phyloP scores from a whole-genome alignment of 2,797 vertebrate genomes.

The Semotilus atromaculatus region DNA sequence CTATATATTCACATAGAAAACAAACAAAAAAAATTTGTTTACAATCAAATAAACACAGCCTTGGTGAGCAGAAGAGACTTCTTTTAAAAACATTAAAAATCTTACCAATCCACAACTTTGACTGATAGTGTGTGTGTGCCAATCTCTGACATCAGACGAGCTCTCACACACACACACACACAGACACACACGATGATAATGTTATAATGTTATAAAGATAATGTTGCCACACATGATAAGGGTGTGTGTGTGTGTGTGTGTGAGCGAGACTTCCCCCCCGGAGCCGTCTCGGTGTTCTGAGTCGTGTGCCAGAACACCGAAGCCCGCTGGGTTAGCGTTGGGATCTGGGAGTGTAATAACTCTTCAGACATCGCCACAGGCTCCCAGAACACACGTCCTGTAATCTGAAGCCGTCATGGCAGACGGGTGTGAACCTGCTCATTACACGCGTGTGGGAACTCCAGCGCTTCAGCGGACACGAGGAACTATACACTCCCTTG shows the following conservation, averaged over 20 bases:
- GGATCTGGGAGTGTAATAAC: constrained; percentile 40
- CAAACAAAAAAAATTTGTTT: too few species aligned
- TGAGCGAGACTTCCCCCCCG: neutral
- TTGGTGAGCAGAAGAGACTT: too few species aligned
- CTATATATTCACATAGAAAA: too few species aligned
- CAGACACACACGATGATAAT: too few species aligned
- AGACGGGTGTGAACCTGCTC: constrained; percentile 50
- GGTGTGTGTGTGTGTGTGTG: neutral
- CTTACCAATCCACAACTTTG: too few species aligned
- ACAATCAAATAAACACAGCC: too few species aligned
- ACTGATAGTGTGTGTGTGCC: too few species aligned
- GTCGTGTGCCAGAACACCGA: neutral
- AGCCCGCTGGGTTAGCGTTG: constrained; percentile 6
- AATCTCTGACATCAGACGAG: neutral
- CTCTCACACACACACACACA: neutral
- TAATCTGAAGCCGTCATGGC: constrained; percentile 57
- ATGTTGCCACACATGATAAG: too few species aligned
- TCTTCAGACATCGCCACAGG: constrained; percentile 58
- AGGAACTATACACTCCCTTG: constrained; percentile 1
- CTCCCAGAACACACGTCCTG: constrained; percentile 28
- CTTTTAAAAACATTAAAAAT: too few species aligned
- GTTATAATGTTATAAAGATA: too few species aligned
- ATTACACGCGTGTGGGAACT: constrained; percentile 49
- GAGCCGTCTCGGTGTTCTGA: neutral
- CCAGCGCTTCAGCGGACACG: constrained; percentile 1